These are phyloP conservation scores for Pentalonia nigronervosa DNA, from an alignment of 1,140 invertebrate species.

Conservation along the genomic window DNA sequence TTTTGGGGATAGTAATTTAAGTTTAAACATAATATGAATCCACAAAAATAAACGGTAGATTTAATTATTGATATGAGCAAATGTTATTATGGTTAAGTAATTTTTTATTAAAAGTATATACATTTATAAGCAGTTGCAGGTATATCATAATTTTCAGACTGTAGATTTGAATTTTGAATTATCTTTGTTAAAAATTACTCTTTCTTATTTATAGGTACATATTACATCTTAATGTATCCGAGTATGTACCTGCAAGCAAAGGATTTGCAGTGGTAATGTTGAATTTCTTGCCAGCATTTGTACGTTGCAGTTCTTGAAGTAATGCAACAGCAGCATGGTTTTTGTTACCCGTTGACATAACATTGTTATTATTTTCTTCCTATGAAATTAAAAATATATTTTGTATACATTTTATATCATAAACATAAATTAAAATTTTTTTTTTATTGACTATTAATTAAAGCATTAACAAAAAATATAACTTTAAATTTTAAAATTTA, in stretches of 20 bases:
- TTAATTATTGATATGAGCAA: background rate
- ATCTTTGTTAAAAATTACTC: background rate
- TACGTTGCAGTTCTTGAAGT: conserved; percentile 62
- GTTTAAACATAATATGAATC: background rate
- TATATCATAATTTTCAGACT: background rate
- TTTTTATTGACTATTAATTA: background rate
- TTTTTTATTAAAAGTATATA: too few species aligned
- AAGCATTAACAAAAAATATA: too few species aligned
- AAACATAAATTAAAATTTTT: background rate
- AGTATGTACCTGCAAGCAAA: conserved; percentile 72
- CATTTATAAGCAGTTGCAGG: background rate
- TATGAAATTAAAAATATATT: conserved; percentile 52
- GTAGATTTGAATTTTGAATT: background rate
- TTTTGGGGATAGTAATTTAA: background rate
- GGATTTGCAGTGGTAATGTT: conserved; percentile 84
- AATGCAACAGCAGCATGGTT: conserved; percentile 62
- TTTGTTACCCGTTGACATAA: conserved; percentile 61
- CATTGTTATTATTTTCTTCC: conserved; percentile 64
- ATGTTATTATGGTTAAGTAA: background rate
- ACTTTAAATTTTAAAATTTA: too few species aligned
- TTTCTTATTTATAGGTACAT: background rate
- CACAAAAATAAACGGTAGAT: background rate
- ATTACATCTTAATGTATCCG: background rate
- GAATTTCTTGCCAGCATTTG: conserved; percentile 71
- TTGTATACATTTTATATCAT: background rate